Base-by-base conservation (phyloP, 2,797 vertebrate species). In the Myotis myotis region DNA sequence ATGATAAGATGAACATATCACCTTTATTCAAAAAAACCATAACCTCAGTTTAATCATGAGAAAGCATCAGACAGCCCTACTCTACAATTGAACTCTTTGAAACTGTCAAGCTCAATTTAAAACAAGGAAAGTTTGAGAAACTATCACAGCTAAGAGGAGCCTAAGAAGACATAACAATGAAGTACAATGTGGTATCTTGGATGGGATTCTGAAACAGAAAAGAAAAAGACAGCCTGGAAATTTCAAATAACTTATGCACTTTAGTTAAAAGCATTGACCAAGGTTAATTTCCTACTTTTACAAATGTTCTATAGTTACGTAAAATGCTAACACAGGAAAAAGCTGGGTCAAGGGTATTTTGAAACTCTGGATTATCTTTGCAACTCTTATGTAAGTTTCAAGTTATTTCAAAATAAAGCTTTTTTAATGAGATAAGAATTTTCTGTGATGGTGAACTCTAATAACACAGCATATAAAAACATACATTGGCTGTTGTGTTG, bases 311-410 rank as follows among this genome's bases (percentile, higher is more conserved):
- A 3, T 84, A 47, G 13, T 86, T 93, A 76, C 8, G 3, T 84
- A 81, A 94, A 53, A 87, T 47, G 12, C 6, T 25, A 75, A 51
- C 53, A 6, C 41, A 74, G 55, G 74, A 60, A 75, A 82, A 72
- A 81, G 6, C 30, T 91, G 4, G 41, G 23, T 80, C 89, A 71
- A 86, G 55, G 70, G 8, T 20, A 53, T 36, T 28, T 12, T 90
- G n/a, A 36, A 89, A 79, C 57, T 93, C 28, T 88, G 47, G 47
- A 36, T 53, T 75, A 23, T 83, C 88, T 90, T 83, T 76, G 28
- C 8, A 88, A 71, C 44, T 94, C 30, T 92, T 86, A 60, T 30
- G 6, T n/a, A 79, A 80, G 25, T 93, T 86, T 55, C 44, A 96
- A 84, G 87, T 71, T 38, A 66, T 80, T 91, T 96, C 3, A 62